A percentile compares a stretch with the other conserved stretches of the same genome.
Evolutionary conservation across 2,113 vertebrate species (phyloP).

Genomic region (Scomber japonicus): DNA sequence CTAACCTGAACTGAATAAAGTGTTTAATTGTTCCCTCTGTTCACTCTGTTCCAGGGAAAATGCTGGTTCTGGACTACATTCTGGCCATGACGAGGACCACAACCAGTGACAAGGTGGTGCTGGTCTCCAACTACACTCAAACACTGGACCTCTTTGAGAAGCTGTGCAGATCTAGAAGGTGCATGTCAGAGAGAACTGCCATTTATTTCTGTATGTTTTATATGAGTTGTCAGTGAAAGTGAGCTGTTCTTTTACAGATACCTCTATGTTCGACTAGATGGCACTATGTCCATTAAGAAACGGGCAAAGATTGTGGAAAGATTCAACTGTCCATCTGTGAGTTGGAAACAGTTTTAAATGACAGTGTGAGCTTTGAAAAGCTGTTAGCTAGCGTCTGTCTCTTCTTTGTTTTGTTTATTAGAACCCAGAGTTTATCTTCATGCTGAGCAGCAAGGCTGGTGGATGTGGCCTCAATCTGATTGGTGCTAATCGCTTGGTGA

Average conservation of each 20-base stretch:
- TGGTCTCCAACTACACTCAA: constrained; percentile 98
- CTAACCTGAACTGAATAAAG: background rate
- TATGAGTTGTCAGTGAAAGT: background rate
- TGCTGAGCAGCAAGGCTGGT: constrained; percentile 98
- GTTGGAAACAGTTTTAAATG: constrained; percentile 39
- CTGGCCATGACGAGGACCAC: constrained; percentile 93
- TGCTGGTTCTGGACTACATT: constrained; percentile 97
- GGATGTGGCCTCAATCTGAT: constrained; percentile 97
- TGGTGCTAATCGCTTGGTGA: constrained; percentile 95
- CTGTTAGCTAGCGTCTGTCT: background rate
- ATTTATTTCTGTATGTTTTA: background rate
- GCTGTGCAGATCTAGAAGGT: constrained; percentile 94
- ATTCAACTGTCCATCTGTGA: constrained; percentile 93
- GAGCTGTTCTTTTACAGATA: constrained; percentile 84
- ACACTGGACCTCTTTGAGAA: constrained; percentile 98
- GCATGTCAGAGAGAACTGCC: constrained; percentile 7
- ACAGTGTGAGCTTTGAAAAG: background rate
- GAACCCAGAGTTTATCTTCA: constrained; percentile 98
- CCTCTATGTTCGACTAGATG: constrained; percentile 94
- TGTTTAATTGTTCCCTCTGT: background rate
- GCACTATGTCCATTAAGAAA: constrained; percentile 99
- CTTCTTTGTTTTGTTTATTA: constrained; percentile 51
- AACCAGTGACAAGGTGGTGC: constrained; percentile 94
- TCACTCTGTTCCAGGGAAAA: constrained; percentile 88
- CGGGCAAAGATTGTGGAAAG: constrained; percentile 95